Percentiles rank a stretch among this genome's conserved stretches.
Evolutionary conservation across 2,888 invertebrate genomes (phyloP).

Genomic region (Cosmia trapezina): DNA sequence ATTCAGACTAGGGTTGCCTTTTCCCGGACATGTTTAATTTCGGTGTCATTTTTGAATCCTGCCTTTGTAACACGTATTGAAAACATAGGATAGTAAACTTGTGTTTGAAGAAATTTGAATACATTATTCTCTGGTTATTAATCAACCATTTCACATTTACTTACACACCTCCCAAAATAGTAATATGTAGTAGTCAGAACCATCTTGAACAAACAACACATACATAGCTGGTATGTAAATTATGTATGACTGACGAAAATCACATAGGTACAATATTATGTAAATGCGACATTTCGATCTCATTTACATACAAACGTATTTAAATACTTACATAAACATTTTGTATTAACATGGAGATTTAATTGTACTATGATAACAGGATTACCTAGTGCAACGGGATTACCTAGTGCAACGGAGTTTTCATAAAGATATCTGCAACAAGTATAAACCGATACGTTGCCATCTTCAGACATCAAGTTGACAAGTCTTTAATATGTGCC

Average conservation of each 20-base stretch:
- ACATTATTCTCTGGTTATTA: no score
- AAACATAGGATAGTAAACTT: no score
- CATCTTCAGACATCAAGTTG: not conserved
- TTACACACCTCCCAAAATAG: slow-evolving; percentile 14
- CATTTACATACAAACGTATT: slow-evolving; percentile 35
- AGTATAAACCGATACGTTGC: not conserved
- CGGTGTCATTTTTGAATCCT: no score
- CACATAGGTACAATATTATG: slow-evolving; percentile 23
- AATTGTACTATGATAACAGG: slow-evolving; percentile 2
- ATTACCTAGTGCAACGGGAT: not conserved
- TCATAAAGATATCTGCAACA: not conserved
- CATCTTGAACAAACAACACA: slow-evolving; percentile 7
- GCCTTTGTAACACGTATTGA: no score
- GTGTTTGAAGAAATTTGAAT: no score
- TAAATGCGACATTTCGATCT: slow-evolving; percentile 23
- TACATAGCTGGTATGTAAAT: not conserved
- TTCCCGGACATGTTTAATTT: no score
- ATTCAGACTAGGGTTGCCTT: no score
- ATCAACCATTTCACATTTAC: not conserved
- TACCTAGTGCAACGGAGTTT: not conserved
- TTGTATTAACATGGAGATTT: not conserved
- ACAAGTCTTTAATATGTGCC: not conserved
- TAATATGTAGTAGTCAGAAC: not conserved
- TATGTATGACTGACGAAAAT: slow-evolving; percentile 11
- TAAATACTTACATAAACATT: slow-evolving; percentile 12